Evolutionary conservation across 2,797 vertebrate species (phyloP).

Genomic region (Gobio occitaniae): DNA sequence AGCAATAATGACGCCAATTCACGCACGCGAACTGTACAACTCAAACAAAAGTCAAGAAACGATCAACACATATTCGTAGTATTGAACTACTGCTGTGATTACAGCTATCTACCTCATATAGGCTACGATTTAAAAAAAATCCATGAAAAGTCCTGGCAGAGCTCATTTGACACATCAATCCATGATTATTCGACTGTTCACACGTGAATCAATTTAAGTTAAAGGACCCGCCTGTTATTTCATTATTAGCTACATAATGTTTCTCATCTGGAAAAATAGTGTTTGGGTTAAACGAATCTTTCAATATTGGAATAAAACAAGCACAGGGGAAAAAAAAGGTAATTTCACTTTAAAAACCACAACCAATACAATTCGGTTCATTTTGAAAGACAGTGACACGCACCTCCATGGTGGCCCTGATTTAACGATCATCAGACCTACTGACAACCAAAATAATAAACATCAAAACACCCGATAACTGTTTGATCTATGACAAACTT

Average conservation of each 20-base stretch:
- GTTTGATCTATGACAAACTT: background rate
- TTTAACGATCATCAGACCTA: background rate
- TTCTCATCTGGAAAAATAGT: background rate
- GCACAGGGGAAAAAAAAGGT: background rate
- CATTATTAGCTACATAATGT: too few species aligned
- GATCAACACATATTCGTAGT: background rate
- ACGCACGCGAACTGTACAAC: conserved; percentile 13
- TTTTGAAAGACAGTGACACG: conserved; percentile 22
- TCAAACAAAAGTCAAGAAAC: conserved; percentile 16
- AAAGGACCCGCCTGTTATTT: conserved; percentile 15
- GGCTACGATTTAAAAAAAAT: background rate
- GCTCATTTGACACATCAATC: conserved; percentile 38
- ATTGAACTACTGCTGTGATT: background rate
- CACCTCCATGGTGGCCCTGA: background rate
- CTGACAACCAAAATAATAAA: background rate
- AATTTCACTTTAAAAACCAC: background rate
- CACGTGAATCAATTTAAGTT: conserved; percentile 36
- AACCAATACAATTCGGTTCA: background rate
- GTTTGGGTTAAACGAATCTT: background rate
- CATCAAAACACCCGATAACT: background rate
- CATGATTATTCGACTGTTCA: conserved; percentile 4
- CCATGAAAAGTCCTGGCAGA: conserved; percentile 13
- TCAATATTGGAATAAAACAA: background rate
- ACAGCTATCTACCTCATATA: background rate
- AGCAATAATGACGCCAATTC: background rate